Evolutionary conservation across 1,140 invertebrate genomes (phyloP).

Genomic region (Mycetomoellerius zeteki): DNA sequence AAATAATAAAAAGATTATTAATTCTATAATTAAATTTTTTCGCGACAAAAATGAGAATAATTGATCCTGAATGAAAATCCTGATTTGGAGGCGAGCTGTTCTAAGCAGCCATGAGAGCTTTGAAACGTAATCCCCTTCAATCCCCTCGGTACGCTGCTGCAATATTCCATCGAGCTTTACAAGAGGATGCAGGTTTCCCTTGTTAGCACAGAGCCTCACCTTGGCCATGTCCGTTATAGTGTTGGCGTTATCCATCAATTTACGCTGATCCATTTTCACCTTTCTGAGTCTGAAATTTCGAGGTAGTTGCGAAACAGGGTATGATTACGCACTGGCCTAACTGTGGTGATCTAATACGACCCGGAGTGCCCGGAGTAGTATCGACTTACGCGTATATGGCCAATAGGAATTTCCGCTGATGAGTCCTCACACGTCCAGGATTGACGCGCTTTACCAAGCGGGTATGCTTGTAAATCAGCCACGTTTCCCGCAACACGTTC

Average conservation of each 20-base stretch:
- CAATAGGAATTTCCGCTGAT: constrained; percentile 99
- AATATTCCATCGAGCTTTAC: constrained; percentile 25
- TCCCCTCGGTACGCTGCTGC: neutral
- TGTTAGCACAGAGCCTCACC: constrained; percentile 89
- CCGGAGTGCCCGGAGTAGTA: constrained; percentile 18
- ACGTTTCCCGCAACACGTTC: constrained; percentile 99
- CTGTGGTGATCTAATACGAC: constrained; percentile 39
- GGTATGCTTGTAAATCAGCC: constrained; percentile 99
- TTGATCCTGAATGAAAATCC: neutral
- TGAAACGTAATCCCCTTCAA: constrained; percentile 28
- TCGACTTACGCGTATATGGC: constrained; percentile 99
- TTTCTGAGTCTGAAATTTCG: constrained; percentile 94
- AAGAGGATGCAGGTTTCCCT: constrained; percentile 21
- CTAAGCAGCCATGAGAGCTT: neutral
- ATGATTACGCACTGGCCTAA: constrained; percentile 38
- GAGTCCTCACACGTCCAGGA: constrained; percentile 97
- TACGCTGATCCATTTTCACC: constrained; percentile 99
- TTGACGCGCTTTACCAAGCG: constrained; percentile 99
- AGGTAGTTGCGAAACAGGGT: constrained; percentile 47
- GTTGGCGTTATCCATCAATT: constrained; percentile 99
- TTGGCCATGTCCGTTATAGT: constrained; percentile 99
- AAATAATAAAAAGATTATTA: neutral
- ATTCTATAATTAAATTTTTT: neutral
- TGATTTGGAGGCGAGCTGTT: neutral
- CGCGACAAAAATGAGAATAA: neutral